Evolutionary conservation across 2,113 vertebrate species (phyloP).

Genomic region (Sitta europaea): DNA sequence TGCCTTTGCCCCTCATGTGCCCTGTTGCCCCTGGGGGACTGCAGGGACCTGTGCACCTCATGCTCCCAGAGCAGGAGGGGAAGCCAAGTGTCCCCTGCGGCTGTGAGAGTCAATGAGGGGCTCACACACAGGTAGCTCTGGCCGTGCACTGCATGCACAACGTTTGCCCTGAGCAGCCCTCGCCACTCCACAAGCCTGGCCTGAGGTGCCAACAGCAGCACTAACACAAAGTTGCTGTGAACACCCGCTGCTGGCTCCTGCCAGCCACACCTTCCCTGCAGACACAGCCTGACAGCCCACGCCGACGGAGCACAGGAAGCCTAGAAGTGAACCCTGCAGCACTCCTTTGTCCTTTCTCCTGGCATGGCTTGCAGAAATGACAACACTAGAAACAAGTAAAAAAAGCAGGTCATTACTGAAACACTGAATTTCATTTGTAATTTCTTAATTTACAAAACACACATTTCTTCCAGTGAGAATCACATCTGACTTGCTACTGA

Average conservation of each 20-base stretch:
- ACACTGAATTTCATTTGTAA: background rate
- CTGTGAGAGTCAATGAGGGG: rapidly evolving
- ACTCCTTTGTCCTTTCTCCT: background rate
- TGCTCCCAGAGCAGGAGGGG: background rate
- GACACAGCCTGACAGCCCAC: rapidly evolving
- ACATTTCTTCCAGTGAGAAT: background rate
- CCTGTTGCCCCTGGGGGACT: rapidly evolving
- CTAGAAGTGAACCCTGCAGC: background rate
- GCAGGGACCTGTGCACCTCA: background rate
- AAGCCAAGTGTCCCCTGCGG: background rate
- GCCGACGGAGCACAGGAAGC: background rate
- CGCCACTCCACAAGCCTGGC: rapidly evolving
- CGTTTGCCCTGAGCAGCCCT: background rate
- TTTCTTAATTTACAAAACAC: background rate
- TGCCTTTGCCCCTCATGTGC: rapidly evolving
- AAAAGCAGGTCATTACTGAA: background rate
- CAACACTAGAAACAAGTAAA: background rate
- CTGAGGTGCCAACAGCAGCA: rapidly evolving
- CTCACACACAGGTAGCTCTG: rapidly evolving
- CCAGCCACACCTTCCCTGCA: background rate
- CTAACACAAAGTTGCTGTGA: background rate
- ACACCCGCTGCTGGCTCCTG: rapidly evolving
- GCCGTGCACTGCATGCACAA: rapidly evolving
- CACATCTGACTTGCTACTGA: background rate
- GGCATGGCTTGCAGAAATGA: background rate